phyloP scores from a whole-genome alignment of 1,140 invertebrate genomes.

The Pseudoatta argentina region DNA sequence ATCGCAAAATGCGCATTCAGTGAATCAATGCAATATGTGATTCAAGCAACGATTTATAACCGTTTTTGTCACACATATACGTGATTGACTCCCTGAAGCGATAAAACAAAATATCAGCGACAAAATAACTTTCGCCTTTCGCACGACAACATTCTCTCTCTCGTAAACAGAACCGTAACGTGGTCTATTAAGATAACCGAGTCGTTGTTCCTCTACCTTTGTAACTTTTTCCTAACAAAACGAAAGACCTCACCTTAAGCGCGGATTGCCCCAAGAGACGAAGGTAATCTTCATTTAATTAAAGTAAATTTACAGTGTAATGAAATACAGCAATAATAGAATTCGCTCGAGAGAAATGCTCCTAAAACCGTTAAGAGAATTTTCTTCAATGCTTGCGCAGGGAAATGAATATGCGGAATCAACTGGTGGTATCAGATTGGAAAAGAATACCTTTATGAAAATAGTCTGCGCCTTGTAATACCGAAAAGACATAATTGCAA shows the following conservation, averaged over 20 bases:
- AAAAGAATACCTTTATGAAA: constrained; percentile 36
- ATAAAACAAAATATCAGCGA: constrained; percentile 40
- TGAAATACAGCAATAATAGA: constrained; percentile 56
- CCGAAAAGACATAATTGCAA: neutral
- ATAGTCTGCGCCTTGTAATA: neutral
- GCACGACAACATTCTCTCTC: constrained; percentile 29
- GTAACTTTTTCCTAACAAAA: constrained; percentile 51
- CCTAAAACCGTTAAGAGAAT: constrained; percentile 50
- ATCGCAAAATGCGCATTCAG: constrained; percentile 4
- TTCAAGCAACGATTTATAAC: constrained; percentile 46
- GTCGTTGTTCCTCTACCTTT: constrained; percentile 52
- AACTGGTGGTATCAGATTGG: constrained; percentile 40
- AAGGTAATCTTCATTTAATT: constrained; percentile 63
- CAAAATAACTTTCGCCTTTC: constrained; percentile 9
- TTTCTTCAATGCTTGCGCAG: constrained; percentile 32
- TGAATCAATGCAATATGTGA: constrained; percentile 24
- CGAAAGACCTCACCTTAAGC: constrained; percentile 32
- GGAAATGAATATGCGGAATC: constrained; percentile 49
- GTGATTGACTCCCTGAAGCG: neutral
- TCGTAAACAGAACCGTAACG: constrained; percentile 44
- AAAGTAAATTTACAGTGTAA: constrained; percentile 60
- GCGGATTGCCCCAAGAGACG: constrained; percentile 37
- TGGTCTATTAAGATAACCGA: constrained; percentile 47
- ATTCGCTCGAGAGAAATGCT: constrained; percentile 46
- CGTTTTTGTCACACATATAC: constrained; percentile 13